Evolutionary conservation across 1,140 invertebrate genomes (phyloP), one percentile per base, ranked within the genome.

Genomic region (Melanaphis sacchari): DNA sequence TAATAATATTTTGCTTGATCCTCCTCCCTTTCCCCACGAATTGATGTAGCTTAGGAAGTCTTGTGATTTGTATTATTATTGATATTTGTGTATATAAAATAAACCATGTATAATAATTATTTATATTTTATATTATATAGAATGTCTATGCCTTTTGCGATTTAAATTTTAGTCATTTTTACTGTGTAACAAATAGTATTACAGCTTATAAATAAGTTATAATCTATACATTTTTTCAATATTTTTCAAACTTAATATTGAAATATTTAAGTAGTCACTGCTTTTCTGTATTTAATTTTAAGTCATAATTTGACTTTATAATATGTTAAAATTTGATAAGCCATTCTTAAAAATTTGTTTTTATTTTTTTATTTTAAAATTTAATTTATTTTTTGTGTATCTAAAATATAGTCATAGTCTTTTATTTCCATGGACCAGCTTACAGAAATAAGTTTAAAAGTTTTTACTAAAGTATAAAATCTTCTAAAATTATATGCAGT

Each of bases 41-140:
- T 41, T 41, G 31, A 31, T 66, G 89, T 90, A 90, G 54, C 22
- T 31, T 90, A 66, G 89, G 15, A 90, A 66, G 40, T 90, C 52
- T 90, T 66, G 89, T 90, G 89, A 90, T 59, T 90, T 90, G 15
- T 90, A 66, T 90, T 40, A 90, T 89, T 40, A 90, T 41, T 59
- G 24, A 89, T 89, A 38, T 54, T 41, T 90, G 40, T 90, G 89
- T 90, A 90, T 6, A 90, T 90, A 90, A 40, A 90, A 41, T n/a
- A 31, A 90, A 90, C 41, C 7, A 43, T 41, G 38, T 66, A 26
- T 66, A 59, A 90, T 59, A 66, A 90, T 59, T 90, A 66, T 41
- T 40, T 52, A 41, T 49, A 49, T 49, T 49, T 90, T 7, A 66
- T 66, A 90, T 59, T 66, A 36, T 89, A 52, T 41, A 66, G 38